Conservation (phyloP, 2,888 invertebrate genomes). For the Caenorhabditis virilis region DNA sequence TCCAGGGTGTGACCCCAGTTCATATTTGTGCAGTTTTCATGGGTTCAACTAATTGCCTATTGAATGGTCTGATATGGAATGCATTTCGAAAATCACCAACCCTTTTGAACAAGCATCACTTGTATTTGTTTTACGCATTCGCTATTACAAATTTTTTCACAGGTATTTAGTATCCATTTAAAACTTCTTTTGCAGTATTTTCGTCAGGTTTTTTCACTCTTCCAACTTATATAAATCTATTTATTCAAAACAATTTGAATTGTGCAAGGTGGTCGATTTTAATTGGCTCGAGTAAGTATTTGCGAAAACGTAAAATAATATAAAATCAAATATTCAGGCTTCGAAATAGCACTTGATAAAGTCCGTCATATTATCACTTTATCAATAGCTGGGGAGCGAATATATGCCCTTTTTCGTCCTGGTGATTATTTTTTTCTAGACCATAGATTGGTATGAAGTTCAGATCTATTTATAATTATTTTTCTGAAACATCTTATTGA, state of each 20-base stretch:
- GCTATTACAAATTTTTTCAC: slow-evolving; percentile 52
- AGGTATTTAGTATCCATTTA: slow-evolving; percentile 16
- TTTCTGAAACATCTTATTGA: not conserved
- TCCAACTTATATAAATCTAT: slow-evolving; percentile 47
- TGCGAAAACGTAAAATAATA: not conserved
- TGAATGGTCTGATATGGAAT: slow-evolving; percentile 49
- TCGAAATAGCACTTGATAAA: slow-evolving; percentile 50
- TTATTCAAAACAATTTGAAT: slow-evolving; percentile 35
- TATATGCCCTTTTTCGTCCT: slow-evolving; percentile 41
- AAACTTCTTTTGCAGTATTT: not conserved
- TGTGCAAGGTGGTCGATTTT: slow-evolving; percentile 46
- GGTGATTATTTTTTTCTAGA: slow-evolving; percentile 44
- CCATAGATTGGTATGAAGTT: slow-evolving; percentile 38
- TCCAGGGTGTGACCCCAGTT: slow-evolving; percentile 29
- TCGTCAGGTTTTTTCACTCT: slow-evolving; percentile 50
- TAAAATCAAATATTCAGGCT: slow-evolving; percentile 20
- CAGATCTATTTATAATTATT: not conserved
- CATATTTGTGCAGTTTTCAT: slow-evolving; percentile 40
- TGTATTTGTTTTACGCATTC: slow-evolving; percentile 50
- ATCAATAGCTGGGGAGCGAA: slow-evolving; percentile 45
- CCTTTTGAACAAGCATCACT: slow-evolving; percentile 46
- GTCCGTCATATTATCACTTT: slow-evolving; percentile 44
- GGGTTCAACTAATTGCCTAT: slow-evolving; percentile 43
- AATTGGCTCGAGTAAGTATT: slow-evolving; percentile 42
- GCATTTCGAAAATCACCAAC: slow-evolving; percentile 40